A percentile compares a stretch with the other conserved stretches of the same genome.
These are phyloP conservation scores for Xiphophorus birchmanni DNA, from an alignment of 2,797 vertebrate species.

Conservation along the genomic window DNA sequence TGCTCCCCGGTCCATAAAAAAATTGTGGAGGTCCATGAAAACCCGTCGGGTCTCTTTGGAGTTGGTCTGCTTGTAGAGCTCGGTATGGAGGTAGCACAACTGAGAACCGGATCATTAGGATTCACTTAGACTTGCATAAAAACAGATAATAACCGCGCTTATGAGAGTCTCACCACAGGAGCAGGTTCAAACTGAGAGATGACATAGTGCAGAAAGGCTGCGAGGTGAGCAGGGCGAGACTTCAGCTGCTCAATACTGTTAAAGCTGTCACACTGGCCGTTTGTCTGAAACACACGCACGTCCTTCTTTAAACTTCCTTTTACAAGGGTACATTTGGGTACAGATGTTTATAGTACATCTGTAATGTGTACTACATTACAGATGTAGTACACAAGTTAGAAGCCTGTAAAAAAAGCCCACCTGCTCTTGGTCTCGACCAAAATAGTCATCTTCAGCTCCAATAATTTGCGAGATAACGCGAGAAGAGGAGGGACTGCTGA, in stretches of 20 bases:
- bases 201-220: slow-evolving; percentile 95
- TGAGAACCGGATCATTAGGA: slow-evolving; percentile 50
- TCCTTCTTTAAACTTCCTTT: neutral
- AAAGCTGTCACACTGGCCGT: slow-evolving; percentile 95
- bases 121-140: neutral
- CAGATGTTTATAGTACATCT: too few relatives aligned
- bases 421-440: slow-evolving; percentile 94
- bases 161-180: slow-evolving; percentile 82
- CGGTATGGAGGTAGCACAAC: slow-evolving; percentile 95
- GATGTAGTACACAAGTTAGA: too few relatives aligned
- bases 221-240: slow-evolving; percentile 94
- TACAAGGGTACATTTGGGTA: neutral
- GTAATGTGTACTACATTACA: neutral
- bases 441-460: slow-evolving; percentile 94
- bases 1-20: slow-evolving; percentile 92
- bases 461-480: slow-evolving; percentile 87
- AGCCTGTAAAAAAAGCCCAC: slow-evolving; percentile 64
- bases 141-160: neutral
- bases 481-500: slow-evolving; percentile 82
- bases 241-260: slow-evolving; percentile 95
- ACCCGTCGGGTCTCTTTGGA: slow-evolving; percentile 96
- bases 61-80: slow-evolving; percentile 95
- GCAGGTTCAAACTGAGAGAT: slow-evolving; percentile 97
- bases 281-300: slow-evolving; percentile 80
- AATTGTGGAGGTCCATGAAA: slow-evolving; percentile 91